Evolutionary conservation across 2,888 invertebrate species (phyloP), one percentile per base, ranked within the genome.

Genomic region (Drosophila melanosoma): DNA sequence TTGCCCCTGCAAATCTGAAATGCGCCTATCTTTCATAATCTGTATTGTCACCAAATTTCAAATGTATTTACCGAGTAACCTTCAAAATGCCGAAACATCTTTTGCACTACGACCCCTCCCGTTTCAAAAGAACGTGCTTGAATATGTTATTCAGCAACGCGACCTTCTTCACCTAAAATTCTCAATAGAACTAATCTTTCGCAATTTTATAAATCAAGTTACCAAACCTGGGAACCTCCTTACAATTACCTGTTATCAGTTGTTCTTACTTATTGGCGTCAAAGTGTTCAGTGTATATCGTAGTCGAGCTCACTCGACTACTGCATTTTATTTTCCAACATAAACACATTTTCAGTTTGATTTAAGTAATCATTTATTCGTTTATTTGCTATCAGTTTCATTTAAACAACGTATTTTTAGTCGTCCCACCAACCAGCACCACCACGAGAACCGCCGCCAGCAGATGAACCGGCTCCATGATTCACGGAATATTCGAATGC

Each of bases 401-500:
- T 17, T 7, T 35, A 5, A 2, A 26, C 4, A 12, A 12, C n/a
- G 11, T 5, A n/a, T 20, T 4, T 23, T 63, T 80, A 89, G 35
- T 87, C 89, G 70, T 87, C 84, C 82, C 89, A 87, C 85, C 85
- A 85, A 56, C 85, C 85, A 58, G 84, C 84, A 74, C 85, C 84
- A 29, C 87, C 83, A 10, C 77, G 77, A 54, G 79, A 74, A 17
- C 77, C 87, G 15, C 74, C 87, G 10, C 76, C 79, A 32, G 35
- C 71, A 17, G 76, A 61, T 42, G 62, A 64, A 12, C 65, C 58
- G 42, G 75, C 70, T 26, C 70, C 83, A 38, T 79, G 81, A 48
- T 78, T 78, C n/a, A 78, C 78, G 11, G 80, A 66, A 6, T 78
- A 78, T 3, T 79, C 80, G 49, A 78, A 78, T 1, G 71, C 32